Evolutionary conservation across 2,888 invertebrate species (phyloP).

Genomic region (Xanthia icteritia): DNA sequence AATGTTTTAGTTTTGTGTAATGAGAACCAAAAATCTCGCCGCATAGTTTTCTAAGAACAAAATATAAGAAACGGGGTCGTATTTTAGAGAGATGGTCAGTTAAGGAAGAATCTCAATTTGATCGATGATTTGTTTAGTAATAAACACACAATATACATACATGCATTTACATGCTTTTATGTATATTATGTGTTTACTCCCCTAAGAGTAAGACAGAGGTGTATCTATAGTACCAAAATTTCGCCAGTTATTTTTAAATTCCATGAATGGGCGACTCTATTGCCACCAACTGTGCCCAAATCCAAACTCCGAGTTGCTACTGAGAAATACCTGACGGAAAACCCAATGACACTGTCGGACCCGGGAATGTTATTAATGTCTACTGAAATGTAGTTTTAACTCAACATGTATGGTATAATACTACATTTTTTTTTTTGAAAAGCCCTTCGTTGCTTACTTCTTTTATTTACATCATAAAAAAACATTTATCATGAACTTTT

Average conservation of each 20-base stretch:
- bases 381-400: neutral
- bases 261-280: neutral
- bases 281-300: neutral
- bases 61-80: neutral
- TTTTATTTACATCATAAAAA: neutral
- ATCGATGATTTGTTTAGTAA: neutral
- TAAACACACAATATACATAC: neutral
- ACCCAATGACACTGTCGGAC: neutral
- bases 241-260: neutral
- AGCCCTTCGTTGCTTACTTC: neutral
- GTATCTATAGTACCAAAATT: too few species aligned
- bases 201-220: too few species aligned
- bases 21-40: neutral
- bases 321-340: neutral
- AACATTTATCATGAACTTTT: neutral
- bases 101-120: neutral
- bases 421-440: neutral
- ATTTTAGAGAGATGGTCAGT: neutral
- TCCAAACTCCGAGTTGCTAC: neutral
- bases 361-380: neutral
- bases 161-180: too few species aligned
- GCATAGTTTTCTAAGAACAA: neutral
- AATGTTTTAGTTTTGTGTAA: slow-evolving; percentile 45
- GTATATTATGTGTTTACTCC: too few species aligned
- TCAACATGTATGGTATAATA: neutral